Base-by-base conservation (phyloP, 2,113 vertebrate genomes). In the Spea bombifrons region DNA sequence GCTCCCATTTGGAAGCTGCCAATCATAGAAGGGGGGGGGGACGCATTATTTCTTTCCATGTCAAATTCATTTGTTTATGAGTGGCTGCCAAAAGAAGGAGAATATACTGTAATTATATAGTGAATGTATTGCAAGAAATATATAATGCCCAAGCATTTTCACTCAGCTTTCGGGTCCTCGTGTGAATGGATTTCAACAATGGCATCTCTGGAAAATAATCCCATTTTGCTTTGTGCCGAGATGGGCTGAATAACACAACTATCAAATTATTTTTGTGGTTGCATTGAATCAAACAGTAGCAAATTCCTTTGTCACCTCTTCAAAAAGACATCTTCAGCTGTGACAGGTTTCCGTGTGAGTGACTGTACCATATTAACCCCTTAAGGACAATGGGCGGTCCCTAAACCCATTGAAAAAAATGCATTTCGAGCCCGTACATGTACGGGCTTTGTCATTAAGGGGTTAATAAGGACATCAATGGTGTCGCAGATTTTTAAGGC, bases 11-110 rank as follows among this genome's bases (percentile, higher is more conserved):
- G 78, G 61, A 74, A 61, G 71, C 78, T 80, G 78, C 78, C 78
- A 80, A 80, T 80, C 78, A 80, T 61, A 55, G 59, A 16, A 59
- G 64, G 61, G n/a, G 53, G 9, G 63, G 66, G 68, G 57, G 73
- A 72, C 71, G 61, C 66, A 45, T 67, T 68, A 74, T 80, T 80
- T 74, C 71, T 73, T 80, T 73, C 71, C 65, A 73, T 80, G 71
- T 80, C 78, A 80, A 80, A 80, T 80, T 74, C 78, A 80, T 80
- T 80, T 80, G 78, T 80, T 80, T 80, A 80, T 74, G 78, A 80
- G 78, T 80, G 78, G 71, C 78, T 80, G 78, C 78, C 78, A 80
- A 80, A 80, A 80, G 77, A 74, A 6, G 78, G 78, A 73, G 78
- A 80, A 73, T 74, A 80, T 80, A 80, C 78, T 80, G 64, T 80